phyloP scores from a whole-genome alignment of 2,113 vertebrate genomes.

The Ceyx cyanopectus region DNA sequence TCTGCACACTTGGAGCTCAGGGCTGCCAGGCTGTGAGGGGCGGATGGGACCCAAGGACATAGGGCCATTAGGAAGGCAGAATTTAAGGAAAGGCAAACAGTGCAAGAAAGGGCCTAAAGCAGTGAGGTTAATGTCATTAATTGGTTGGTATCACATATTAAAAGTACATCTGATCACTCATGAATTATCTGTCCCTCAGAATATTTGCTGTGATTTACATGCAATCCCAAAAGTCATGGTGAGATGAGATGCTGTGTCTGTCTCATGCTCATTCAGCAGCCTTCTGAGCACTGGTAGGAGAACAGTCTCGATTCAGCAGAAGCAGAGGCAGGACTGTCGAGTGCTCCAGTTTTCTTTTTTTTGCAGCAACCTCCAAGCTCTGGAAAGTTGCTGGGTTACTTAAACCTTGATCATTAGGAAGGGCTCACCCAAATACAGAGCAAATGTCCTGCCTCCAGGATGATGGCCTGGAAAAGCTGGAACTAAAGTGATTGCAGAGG shows the following conservation, averaged over 20 bases:
- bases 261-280: not conserved
- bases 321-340: not conserved
- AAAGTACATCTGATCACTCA: not conserved
- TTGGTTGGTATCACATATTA: not conserved
- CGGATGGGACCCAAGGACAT: rapidly evolving
- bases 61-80: not conserved
- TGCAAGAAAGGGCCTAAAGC: not conserved
- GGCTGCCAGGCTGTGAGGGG: not conserved
- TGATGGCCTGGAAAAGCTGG: not conserved
- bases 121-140: not conserved
- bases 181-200: not conserved
- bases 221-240: rapidly evolving
- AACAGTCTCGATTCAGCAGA: not conserved
- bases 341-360: not conserved
- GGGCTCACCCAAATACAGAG: not conserved
- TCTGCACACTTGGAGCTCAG: not conserved
- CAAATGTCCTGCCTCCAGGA: not conserved
- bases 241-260: not conserved
- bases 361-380: not conserved
- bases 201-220: not conserved
- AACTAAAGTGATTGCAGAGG: rapidly evolving
- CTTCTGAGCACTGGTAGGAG: not conserved
- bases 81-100: not conserved
- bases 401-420: not conserved
- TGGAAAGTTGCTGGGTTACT: not conserved